Evolutionary conservation across 2,888 invertebrate genomes (phyloP), one percentile per base, ranked within the genome.

Genomic region (Galeopsomyia nigrocyanea): DNA sequence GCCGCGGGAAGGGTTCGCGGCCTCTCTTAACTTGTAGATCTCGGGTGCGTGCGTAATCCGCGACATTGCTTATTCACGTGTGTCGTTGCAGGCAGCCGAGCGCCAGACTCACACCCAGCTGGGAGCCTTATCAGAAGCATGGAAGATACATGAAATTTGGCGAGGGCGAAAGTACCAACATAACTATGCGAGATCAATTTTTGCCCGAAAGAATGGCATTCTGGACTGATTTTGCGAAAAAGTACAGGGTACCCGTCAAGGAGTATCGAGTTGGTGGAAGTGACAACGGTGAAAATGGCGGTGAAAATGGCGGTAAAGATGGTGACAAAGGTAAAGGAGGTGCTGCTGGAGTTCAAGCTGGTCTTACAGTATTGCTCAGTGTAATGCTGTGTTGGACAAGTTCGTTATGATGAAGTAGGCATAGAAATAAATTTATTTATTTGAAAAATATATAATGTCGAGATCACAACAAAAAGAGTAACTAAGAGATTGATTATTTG

Each of bases 91-190:
- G 85, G 47, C 72, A 77, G 9, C 85, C 85, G n/a, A 77, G 75
- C 39, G 81, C 82, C 16, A 68, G 77, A 62, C 57, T 71, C 47
- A 75, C 74, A 5, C 55, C 78, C 21, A 69, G 69, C 39, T 85
- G 85, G 84, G 79, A 82, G n/a, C 78, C 80, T 46, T 86, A 80
- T 72, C 79, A 79, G 63, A 55, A 78, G 56, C 63, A 78, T 53
- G 46, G 77, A 51, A 31, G 77, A 69, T 82, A 79, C 75, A 79
- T 84, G 80, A 78, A 69, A 74, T 76, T 85, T 60, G 83, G 82
- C 51, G 68, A 57, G n/a, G 80, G 76, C 10, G 76, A 49, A 62
- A 72, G 60, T n/a, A 75, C 82, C 63, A 75, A 80, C 53, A 66
- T 77, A n/a, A 71, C 73, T 3, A 79, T 84, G 75, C 68, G 78